A percentile compares a stretch with the other conserved stretches of the same genome.
phyloP scores from a whole-genome alignment of 2,113 vertebrate genomes.

The Lepidothrix coronata region DNA sequence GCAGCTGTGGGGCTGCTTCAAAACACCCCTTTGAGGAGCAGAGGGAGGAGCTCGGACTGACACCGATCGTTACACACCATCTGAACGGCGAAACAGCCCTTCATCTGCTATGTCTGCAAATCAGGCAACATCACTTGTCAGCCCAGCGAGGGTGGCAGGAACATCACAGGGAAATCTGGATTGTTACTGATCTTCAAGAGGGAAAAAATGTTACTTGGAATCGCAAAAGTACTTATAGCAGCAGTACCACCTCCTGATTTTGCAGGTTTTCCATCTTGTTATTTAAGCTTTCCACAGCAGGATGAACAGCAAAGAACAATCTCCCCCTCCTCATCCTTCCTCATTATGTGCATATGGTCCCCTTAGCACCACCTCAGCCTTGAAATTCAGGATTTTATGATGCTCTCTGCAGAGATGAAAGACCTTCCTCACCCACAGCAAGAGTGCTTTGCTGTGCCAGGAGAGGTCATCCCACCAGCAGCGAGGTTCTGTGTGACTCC shows the following conservation, averaged over 20 bases:
- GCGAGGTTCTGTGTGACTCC: fast-evolving
- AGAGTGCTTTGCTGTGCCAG: fast-evolving
- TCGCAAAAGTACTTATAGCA: neutral
- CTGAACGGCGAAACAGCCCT: neutral
- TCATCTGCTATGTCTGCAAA: neutral
- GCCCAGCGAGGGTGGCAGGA: neutral
- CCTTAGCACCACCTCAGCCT: neutral
- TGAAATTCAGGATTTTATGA: neutral
- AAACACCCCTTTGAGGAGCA: neutral
- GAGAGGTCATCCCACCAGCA: neutral
- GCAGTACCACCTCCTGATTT: neutral
- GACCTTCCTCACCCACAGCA: neutral
- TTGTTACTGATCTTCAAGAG: neutral
- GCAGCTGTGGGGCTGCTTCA: neutral
- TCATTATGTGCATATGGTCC: neutral
- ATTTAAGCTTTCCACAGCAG: neutral
- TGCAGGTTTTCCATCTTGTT: neutral
- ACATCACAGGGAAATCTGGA: neutral
- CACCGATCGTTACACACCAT: fast-evolving
- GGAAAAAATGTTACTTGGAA: neutral
- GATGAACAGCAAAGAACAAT: neutral
- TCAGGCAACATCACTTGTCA: neutral
- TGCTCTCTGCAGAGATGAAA: neutral
- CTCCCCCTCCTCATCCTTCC: neutral
- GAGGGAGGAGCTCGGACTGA: neutral